Evolutionary conservation across 1,140 invertebrate species (phyloP).

Genomic region (Trachymyrmex cornetzi): DNA sequence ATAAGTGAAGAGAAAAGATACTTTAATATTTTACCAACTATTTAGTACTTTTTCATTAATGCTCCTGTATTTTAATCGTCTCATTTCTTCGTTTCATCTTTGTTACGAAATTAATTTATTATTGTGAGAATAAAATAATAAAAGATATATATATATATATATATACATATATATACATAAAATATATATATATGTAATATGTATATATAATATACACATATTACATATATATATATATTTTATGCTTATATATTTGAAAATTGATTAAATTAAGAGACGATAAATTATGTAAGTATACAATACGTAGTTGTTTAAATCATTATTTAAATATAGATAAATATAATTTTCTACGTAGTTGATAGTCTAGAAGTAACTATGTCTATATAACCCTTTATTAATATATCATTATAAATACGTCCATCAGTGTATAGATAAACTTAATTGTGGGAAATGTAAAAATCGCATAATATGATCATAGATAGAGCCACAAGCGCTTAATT

Average conservation of each 20-base stretch:
- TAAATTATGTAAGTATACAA: not conserved
- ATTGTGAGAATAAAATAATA: not conserved
- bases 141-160: not conserved
- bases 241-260: not conserved
- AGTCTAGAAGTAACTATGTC: not conserved
- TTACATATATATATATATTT: too few relatives aligned
- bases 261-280: not conserved
- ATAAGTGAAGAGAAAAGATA: not conserved
- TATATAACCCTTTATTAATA: not conserved
- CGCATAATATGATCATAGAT: not conserved
- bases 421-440: not conserved
- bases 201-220: too few relatives aligned
- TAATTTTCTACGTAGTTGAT: conserved; percentile 1
- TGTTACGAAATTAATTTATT: conserved; percentile 2
- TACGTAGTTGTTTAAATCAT: not conserved
- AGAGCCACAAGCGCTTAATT: not conserved
- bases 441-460: not conserved
- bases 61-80: not conserved
- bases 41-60: conserved; percentile 5
- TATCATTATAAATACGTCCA: not conserved
- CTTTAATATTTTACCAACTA: not conserved
- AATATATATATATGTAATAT: not conserved
- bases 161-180: too few relatives aligned
- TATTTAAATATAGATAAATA: not conserved
- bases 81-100: not conserved